Percentiles rank a stretch among this genome's conserved stretches.
Evolutionary conservation across 2,113 vertebrate genomes (phyloP).

Genomic region (Arvicanthis niloticus): DNA sequence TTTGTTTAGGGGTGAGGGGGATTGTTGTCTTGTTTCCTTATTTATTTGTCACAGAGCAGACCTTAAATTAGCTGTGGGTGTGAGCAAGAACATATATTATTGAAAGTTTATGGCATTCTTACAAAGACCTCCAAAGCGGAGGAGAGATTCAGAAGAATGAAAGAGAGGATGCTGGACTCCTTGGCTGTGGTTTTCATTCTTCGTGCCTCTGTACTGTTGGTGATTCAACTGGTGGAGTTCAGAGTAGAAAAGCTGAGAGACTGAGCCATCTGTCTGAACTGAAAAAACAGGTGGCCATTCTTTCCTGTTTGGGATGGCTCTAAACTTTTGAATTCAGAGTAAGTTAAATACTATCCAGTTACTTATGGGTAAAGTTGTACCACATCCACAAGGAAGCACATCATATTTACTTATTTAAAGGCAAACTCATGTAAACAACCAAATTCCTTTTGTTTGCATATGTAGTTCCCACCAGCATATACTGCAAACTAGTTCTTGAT

Average conservation of each 20-base stretch:
- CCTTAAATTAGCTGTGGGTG: slow-evolving; percentile 34
- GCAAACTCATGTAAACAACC: neutral
- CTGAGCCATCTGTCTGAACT: neutral
- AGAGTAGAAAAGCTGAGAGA: neutral
- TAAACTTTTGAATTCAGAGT: neutral
- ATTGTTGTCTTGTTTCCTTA: neutral
- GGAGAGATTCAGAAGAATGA: neutral
- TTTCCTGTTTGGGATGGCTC: neutral
- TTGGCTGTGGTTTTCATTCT: neutral
- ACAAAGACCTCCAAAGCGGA: neutral
- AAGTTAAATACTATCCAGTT: slow-evolving; percentile 23
- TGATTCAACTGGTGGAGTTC: neutral
- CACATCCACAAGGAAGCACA: neutral
- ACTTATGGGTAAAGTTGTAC: slow-evolving; percentile 27
- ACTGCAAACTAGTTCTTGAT: neutral
- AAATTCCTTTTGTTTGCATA: slow-evolving; percentile 27
- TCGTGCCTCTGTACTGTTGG: neutral
- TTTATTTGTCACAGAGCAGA: slow-evolving; percentile 16
- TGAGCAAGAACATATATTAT: neutral
- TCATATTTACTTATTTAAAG: neutral
- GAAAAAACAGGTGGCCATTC: neutral
- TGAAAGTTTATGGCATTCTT: neutral
- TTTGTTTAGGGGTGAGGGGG: neutral
- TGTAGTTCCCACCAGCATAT: neutral
- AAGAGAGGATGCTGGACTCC: neutral